Evolutionary conservation across 2,888 invertebrate genomes (phyloP), one percentile per base, ranked within the genome.

Genomic region (Lycophotia porphyrea): DNA sequence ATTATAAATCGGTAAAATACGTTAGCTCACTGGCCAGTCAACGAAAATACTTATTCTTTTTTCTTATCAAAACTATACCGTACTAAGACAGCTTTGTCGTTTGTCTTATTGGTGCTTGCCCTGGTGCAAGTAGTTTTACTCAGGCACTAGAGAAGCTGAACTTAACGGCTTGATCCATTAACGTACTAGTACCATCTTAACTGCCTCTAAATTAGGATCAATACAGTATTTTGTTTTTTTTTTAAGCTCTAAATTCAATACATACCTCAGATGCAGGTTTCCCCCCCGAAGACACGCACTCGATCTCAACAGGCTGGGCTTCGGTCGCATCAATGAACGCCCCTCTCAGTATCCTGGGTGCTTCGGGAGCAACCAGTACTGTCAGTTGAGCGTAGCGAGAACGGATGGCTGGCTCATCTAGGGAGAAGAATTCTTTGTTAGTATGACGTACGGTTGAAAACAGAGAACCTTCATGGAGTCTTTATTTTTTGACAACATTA

Each of bases 241-340:
- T n/a, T 13, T 13, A 27, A 13, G 55, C n/a, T 55, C 15, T 7
- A 27, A 18, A 31, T 58, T 3, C 21, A 61, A 61, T n/a, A 39
- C 4, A 68, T 79, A 98, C 98, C 97, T 99, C 98, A 49, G 99
- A 98, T 0, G 99, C 98, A 7, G 99, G 99, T 93, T 99, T 99
- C 36, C 99, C 99, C 24, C 98, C 99, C 84, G 97, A 97, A 75
- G 99, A 99, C 58, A 98, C 97, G 94, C 99, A 99, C 90, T 99
- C 99, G 85, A 99, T 97, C 91, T 98, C 98, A 63, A 99, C 97
- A 88, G 98, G 98, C 69, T 98, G 97, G 91, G 98, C 98, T 93
- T 99, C 99, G 0, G 98, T 98, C 44, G 99, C 98, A 74, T 98
- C 97, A 86, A 99, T 97, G 91, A 97, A 98, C 80, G 98, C 97